Evolutionary conservation across 2,113 vertebrate genomes (phyloP).

Genomic region (Cynocephalus volans): DNA sequence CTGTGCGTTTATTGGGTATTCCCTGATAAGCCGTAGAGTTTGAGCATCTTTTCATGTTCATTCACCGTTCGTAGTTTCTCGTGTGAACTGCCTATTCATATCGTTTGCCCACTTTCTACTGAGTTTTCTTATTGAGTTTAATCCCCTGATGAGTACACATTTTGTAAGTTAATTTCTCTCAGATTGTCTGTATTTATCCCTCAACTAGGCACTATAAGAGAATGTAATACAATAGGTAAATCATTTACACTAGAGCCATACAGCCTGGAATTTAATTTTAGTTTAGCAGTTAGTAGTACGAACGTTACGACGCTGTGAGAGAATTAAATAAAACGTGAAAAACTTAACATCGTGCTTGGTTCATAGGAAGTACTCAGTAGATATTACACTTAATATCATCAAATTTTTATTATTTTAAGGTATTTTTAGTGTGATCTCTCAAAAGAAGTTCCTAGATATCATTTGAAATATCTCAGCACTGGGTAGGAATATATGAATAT

Average conservation of each 20-base stretch:
- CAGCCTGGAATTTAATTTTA: not conserved
- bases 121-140: not conserved
- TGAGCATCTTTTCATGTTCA: not conserved
- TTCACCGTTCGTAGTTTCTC: not conserved
- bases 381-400: not conserved
- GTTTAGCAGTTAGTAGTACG: not conserved
- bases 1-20: not conserved
- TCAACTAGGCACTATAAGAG: not conserved
- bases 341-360: not conserved
- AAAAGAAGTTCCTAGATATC: slow-evolving; percentile 1
- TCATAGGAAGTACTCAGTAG: not conserved
- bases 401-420: not conserved
- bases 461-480: not conserved
- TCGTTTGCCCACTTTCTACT: not conserved
- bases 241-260: not conserved
- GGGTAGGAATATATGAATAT: not conserved
- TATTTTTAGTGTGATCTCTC: slow-evolving; percentile 9
- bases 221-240: not conserved
- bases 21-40: not conserved
- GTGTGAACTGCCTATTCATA: not conserved
- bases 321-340: not conserved
- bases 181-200: not conserved
- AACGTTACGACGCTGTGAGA: not conserved
- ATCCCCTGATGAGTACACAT: not conserved
- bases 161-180: slow-evolving; percentile 47